phyloP scores from a whole-genome alignment of 2,113 vertebrate species.

The Plecotus auritus region DNA sequence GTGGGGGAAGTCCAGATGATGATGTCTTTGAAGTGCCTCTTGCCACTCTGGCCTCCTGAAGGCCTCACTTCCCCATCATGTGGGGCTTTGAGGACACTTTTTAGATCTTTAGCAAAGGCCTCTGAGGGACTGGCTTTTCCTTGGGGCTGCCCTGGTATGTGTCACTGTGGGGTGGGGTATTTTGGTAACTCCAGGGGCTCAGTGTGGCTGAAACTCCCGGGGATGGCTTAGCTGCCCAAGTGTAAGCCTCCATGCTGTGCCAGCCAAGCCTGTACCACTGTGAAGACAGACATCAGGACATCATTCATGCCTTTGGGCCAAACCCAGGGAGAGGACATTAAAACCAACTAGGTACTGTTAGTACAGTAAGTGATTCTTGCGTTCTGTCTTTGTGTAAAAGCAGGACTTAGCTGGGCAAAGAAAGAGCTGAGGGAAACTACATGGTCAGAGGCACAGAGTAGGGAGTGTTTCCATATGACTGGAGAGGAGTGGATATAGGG shows the following conservation, averaged over 20 bases:
- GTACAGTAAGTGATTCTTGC: not conserved
- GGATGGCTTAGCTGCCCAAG: not conserved
- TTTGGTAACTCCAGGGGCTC: not conserved
- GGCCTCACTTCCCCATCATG: conserved; percentile 41
- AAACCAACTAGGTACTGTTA: not conserved
- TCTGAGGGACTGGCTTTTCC: conserved; percentile 45
- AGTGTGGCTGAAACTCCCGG: not conserved
- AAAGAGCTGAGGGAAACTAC: not conserved
- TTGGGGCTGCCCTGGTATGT: conserved; percentile 32
- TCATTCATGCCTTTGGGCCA: not conserved
- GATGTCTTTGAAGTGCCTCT: not conserved
- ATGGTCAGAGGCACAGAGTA: not conserved
- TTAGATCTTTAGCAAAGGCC: not conserved
- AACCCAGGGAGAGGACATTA: not conserved
- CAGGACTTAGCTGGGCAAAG: not conserved
- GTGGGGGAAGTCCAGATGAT: conserved; percentile 34
- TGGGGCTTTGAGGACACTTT: conserved; percentile 14
- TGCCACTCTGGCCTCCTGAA: not conserved
- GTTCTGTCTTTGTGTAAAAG: not conserved
- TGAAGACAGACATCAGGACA: not conserved
- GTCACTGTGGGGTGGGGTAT: not conserved
- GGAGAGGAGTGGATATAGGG: not conserved
- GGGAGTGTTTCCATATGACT: not conserved
- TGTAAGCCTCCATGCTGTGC: not conserved
- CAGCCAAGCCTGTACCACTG: not conserved